Conservation (phyloP, 2,888 invertebrate species). For the Agriopis aurantiaria region DNA sequence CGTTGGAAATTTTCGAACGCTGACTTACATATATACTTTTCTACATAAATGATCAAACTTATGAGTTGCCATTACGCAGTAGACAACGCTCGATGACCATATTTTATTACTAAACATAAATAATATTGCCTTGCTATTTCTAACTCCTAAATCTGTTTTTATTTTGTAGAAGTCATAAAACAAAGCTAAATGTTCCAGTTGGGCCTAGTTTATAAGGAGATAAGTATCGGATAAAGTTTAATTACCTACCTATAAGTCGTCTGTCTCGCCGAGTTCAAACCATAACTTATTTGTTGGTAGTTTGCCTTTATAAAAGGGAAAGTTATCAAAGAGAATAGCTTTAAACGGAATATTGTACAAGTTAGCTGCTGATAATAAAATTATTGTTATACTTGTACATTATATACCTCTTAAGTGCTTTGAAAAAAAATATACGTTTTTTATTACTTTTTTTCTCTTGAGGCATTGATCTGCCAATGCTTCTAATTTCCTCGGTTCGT, state of each 20-base stretch:
- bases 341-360: slow-evolving; percentile 24
- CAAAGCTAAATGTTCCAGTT: slow-evolving; percentile 26
- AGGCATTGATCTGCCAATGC: no score
- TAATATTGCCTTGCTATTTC: slow-evolving; percentile 30
- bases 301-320: slow-evolving; percentile 29
- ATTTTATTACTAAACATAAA: slow-evolving; percentile 35
- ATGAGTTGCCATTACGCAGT: slow-evolving; percentile 5
- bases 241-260: slow-evolving; percentile 44
- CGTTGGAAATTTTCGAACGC: no score
- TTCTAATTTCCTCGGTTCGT: no score
- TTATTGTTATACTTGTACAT: neutral
- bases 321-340: slow-evolving; percentile 34
- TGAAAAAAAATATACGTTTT: no score
- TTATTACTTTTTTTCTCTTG: no score
- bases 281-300: slow-evolving; percentile 44
- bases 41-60: no score
- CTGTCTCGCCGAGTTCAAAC: slow-evolving; percentile 38
- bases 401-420: no score
- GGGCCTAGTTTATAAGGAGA: slow-evolving; percentile 32
- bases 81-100: slow-evolving; percentile 13
- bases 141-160: slow-evolving; percentile 32
- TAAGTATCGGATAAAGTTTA: slow-evolving; percentile 44
- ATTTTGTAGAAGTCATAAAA: slow-evolving; percentile 27
- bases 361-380: slow-evolving; percentile 16
- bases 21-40: no score